Evolutionary conservation across 2,888 invertebrate genomes (phyloP).

Genomic region (Scrobipalpa costella): DNA sequence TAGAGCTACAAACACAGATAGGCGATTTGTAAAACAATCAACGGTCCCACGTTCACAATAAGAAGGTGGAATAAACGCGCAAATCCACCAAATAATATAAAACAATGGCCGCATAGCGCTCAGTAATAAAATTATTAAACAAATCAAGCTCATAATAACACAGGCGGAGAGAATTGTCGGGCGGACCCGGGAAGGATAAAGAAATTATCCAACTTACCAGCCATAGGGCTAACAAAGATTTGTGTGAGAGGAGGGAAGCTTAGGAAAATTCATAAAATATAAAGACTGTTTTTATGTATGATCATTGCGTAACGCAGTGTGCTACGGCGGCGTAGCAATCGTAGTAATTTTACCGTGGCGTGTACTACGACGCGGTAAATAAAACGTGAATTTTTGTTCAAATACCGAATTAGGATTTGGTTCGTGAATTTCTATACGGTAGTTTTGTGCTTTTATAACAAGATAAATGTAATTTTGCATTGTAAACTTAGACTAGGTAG

Average conservation of each 20-base stretch:
- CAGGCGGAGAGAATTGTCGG: constrained; percentile 77
- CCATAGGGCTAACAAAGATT: constrained; percentile 42
- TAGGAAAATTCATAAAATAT: neutral
- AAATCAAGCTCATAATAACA: constrained; percentile 79
- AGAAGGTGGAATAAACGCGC: constrained; percentile 7
- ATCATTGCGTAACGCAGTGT: neutral
- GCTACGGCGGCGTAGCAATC: neutral
- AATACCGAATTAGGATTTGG: too few species aligned
- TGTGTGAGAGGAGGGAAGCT: constrained; percentile 30
- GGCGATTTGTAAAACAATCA: constrained; percentile 3
- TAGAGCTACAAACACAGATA: neutral
- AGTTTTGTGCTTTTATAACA: too few species aligned
- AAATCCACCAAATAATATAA: constrained; percentile 28
- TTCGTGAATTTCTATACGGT: too few species aligned
- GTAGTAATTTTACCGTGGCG: neutral
- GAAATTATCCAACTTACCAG: constrained; percentile 78
- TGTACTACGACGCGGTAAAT: too few species aligned
- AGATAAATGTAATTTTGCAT: too few species aligned
- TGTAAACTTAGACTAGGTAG: too few species aligned
- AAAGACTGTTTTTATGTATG: too few species aligned
- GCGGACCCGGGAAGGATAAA: constrained; percentile 72
- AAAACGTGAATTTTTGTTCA: too few species aligned
- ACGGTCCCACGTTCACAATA: constrained; percentile 2
- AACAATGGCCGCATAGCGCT: constrained; percentile 41
- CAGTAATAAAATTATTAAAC: constrained; percentile 81